Evolutionary conservation across 2,797 vertebrate species (phyloP).

Genomic region (Vultur gryphus): DNA sequence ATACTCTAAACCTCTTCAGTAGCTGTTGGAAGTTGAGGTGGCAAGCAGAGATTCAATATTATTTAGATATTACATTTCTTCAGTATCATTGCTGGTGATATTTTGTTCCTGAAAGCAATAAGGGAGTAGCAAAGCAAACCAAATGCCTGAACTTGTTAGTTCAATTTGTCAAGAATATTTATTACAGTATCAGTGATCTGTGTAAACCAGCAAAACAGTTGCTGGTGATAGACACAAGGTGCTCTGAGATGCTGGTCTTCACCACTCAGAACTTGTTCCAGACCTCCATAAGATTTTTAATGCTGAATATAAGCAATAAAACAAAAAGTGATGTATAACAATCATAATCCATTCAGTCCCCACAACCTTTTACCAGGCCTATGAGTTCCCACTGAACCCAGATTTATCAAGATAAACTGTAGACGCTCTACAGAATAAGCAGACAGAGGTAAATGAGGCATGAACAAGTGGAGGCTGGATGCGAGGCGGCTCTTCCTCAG

Average conservation of each 20-base stretch:
- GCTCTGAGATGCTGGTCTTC: background rate
- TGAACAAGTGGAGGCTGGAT: background rate
- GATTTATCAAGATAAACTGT: background rate
- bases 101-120: constrained; percentile 21
- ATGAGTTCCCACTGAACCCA: background rate
- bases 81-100: background rate
- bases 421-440: background rate
- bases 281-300: background rate
- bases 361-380: background rate
- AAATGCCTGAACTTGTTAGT: background rate
- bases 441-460: background rate
- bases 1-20: background rate
- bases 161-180: constrained; percentile 2
- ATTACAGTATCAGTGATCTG: background rate
- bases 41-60: constrained; percentile 3
- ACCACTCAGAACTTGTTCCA: background rate
- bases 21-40: background rate
- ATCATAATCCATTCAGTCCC: background rate
- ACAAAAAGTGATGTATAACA: background rate
- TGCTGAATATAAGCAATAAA: background rate
- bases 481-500: background rate
- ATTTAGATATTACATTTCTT: background rate
- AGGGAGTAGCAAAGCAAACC: background rate
- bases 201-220: background rate
- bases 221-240: background rate